Percentiles rank a stretch among this genome's conserved stretches.
These are phyloP conservation scores for Alligator sinensis DNA, from an alignment of 2,113 vertebrate genomes.

Conservation along the genomic window DNA sequence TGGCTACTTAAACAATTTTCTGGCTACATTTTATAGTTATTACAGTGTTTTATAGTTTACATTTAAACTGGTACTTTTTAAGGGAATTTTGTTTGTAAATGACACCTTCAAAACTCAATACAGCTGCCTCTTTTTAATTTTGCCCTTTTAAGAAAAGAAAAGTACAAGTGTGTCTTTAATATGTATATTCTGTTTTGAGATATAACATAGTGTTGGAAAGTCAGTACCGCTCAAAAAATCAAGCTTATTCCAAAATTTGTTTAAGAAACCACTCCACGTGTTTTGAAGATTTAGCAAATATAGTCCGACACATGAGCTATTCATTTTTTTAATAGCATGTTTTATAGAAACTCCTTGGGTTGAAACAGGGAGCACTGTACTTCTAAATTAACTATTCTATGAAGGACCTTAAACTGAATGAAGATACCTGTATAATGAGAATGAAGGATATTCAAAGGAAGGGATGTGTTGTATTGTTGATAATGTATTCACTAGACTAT, in stretches of 20 bases:
- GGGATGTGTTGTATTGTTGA: constrained; percentile 29
- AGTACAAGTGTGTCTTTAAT: constrained; percentile 67
- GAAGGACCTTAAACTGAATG: constrained; percentile 38
- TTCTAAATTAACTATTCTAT: constrained; percentile 25
- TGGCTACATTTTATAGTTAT: constrained; percentile 82
- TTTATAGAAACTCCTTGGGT: constrained; percentile 31
- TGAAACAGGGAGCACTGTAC: constrained; percentile 35
- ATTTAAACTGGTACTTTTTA: constrained; percentile 84
- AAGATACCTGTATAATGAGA: constrained; percentile 30
- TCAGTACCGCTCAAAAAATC: constrained; percentile 59
- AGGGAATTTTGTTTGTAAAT: constrained; percentile 79
- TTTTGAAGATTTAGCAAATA: constrained; percentile 34
- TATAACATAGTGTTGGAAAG: constrained; percentile 71
- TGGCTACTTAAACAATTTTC: constrained; percentile 77
- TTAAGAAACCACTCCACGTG: constrained; percentile 62
- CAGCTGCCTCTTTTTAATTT: constrained; percentile 66
- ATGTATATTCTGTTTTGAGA: constrained; percentile 67
- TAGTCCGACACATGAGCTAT: constrained; percentile 38
- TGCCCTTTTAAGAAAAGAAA: constrained; percentile 55
- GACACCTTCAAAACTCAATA: constrained; percentile 72
- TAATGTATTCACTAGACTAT: constrained; percentile 18
- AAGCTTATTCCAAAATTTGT: constrained; percentile 58
- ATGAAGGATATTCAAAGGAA: constrained; percentile 57
- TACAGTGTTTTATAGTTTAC: constrained; percentile 83
- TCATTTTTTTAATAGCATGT: constrained; percentile 46